Percentiles rank a stretch among this genome's conserved stretches.
Conservation (phyloP, 2,113 vertebrate genomes). For the Sinocyclocheilus anshuiensis region DNA sequence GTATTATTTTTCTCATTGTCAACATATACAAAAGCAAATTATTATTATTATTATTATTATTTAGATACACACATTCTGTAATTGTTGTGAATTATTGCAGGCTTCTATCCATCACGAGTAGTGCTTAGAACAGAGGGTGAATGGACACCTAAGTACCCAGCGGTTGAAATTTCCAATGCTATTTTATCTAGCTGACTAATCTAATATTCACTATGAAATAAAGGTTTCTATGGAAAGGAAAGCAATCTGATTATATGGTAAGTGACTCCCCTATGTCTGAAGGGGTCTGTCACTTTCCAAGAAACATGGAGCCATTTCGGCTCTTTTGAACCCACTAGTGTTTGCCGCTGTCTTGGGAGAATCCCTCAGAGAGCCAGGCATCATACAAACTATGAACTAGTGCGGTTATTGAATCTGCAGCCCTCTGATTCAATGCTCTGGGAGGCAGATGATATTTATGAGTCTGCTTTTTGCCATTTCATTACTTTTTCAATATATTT, state of each 20-base stretch:
- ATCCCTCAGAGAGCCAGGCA: slow-evolving; percentile 31
- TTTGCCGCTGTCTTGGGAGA: slow-evolving; percentile 41
- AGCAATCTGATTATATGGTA: slow-evolving; percentile 53
- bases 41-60: background rate
- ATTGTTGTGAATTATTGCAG: background rate
- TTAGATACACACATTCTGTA: background rate
- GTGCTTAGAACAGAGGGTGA: slow-evolving; percentile 49
- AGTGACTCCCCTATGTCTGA: slow-evolving; percentile 48
- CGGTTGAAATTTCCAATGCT: slow-evolving; percentile 46
- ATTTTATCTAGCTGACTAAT: slow-evolving; percentile 53
- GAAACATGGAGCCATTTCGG: slow-evolving; percentile 42
- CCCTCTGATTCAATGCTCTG: slow-evolving; percentile 20
- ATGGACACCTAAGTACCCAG: slow-evolving; percentile 44
- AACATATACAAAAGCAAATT: too few relatives aligned
- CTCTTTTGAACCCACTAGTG: slow-evolving; percentile 12
- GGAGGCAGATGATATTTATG: slow-evolving; percentile 24
- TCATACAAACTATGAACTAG: slow-evolving; percentile 41
- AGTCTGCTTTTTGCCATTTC: slow-evolving; percentile 20
- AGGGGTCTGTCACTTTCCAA: slow-evolving; percentile 40
- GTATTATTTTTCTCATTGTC: background rate
- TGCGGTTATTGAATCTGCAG: slow-evolving; percentile 44
- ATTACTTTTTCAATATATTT: slow-evolving; percentile 37
- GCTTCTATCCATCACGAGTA: background rate
- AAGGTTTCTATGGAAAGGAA: slow-evolving; percentile 48
- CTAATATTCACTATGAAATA: slow-evolving; percentile 47